A percentile compares a stretch with the other conserved stretches of the same genome.
phyloP scores from a whole-genome alignment of 2,797 vertebrate genomes.

The Anomalospiza imberbis region DNA sequence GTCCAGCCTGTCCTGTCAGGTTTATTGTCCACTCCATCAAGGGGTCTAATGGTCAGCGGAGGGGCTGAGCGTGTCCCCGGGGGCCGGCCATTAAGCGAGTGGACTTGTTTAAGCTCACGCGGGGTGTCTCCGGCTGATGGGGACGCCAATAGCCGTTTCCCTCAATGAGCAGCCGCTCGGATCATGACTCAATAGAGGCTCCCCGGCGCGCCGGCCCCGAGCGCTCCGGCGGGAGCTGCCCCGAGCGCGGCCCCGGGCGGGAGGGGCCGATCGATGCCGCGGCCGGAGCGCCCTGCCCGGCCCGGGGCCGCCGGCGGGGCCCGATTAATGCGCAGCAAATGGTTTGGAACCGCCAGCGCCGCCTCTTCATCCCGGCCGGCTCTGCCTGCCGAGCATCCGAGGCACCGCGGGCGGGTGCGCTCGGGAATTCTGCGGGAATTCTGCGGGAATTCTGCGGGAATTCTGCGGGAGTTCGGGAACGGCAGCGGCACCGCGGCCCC shows the following conservation, averaged over 20 bases:
- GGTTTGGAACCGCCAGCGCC: background rate
- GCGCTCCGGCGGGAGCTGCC: conserved; percentile 72
- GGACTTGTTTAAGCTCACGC: conserved; percentile 78
- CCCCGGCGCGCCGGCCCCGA: conserved; percentile 47
- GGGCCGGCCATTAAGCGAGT: conserved; percentile 77
- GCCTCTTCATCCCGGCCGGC: background rate
- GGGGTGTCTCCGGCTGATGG: conserved; percentile 73
- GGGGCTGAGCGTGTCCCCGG: conserved; percentile 73
- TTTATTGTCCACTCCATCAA: background rate
- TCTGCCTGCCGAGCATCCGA: background rate
- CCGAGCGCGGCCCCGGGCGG: conserved; percentile 68
- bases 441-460: background rate
- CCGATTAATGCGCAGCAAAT: background rate
- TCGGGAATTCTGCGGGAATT: background rate
- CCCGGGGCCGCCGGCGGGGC: background rate
- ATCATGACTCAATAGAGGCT: conserved; percentile 74
- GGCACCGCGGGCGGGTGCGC: background rate
- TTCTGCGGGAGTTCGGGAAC: background rate
- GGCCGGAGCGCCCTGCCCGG: conserved; percentile 61
- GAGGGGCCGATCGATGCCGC: conserved; percentile 71
- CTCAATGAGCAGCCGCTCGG: conserved; percentile 75
- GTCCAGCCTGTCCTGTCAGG: conserved; percentile 68
- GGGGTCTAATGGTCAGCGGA: conserved; percentile 65
- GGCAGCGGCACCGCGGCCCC: background rate
- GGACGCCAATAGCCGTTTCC: conserved; percentile 79